Conservation (phyloP, 2,113 vertebrate genomes). For the Otis tarda region DNA sequence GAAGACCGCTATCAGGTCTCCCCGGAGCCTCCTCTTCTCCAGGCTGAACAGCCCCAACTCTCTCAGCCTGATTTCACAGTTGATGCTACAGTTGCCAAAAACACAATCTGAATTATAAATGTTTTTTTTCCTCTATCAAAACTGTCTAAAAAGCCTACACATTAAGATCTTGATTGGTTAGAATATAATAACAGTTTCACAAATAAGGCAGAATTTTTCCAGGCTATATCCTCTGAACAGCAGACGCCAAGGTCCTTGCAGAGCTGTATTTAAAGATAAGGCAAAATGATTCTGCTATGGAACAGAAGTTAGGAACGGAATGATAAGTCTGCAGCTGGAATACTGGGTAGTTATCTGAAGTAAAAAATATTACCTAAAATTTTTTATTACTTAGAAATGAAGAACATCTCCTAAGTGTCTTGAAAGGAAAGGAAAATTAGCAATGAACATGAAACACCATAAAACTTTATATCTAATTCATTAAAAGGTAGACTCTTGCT, state of each 20-base stretch:
- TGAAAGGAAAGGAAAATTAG: conserved; percentile 1
- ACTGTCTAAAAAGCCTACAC: neutral
- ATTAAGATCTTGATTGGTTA: conserved; percentile 45
- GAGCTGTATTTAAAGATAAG: conserved; percentile 22
- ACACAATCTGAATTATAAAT: neutral
- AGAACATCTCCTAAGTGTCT: neutral
- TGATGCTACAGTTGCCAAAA: conserved; percentile 22
- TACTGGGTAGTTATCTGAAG: neutral
- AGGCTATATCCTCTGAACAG: conserved; percentile 15
- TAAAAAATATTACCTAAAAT: neutral
- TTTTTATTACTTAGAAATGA: neutral
- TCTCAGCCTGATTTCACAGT: too few relatives aligned
- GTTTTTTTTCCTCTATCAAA: neutral
- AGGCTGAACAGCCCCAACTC: too few relatives aligned
- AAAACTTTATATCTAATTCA: neutral
- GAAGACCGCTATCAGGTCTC: too few relatives aligned
- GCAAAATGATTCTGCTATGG: neutral
- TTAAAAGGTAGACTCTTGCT: neutral
- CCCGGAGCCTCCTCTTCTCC: too few relatives aligned
- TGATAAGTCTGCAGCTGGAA: neutral
- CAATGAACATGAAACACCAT: neutral
- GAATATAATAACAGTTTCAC: neutral
- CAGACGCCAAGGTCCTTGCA: too few relatives aligned
- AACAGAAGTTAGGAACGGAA: neutral
- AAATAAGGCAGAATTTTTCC: neutral